Percentiles rank a stretch among this genome's conserved stretches.
Evolutionary conservation across 2,113 vertebrate genomes (phyloP).

Genomic region (Anarhynchus alexandrinus): DNA sequence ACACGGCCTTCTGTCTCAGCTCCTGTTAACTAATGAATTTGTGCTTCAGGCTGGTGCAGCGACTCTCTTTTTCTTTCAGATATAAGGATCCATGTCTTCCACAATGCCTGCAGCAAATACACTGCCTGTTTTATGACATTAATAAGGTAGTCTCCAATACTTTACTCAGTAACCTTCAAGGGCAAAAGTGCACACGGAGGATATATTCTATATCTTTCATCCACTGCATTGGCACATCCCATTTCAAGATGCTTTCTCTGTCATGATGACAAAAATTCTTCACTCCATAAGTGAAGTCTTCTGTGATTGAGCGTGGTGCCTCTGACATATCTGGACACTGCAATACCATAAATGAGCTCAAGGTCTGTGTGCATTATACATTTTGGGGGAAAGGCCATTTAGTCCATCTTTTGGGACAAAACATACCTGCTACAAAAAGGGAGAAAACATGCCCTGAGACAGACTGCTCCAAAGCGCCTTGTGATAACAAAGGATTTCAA

Average conservation of each 20-base stretch:
- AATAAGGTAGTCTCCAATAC: not conserved
- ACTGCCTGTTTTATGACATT: not conserved
- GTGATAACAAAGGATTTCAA: not conserved
- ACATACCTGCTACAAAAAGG: not conserved
- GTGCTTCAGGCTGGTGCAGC: not conserved
- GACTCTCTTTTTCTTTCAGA: not conserved
- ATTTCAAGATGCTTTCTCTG: not conserved
- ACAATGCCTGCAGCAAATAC: not conserved
- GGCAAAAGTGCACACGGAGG: not conserved
- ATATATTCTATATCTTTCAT: not conserved
- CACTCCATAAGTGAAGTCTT: not conserved
- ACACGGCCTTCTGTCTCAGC: not conserved
- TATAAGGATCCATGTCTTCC: not conserved
- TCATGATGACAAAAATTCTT: not conserved
- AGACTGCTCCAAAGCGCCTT: not conserved
- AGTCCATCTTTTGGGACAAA: not conserved
- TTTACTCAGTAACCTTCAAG: not conserved
- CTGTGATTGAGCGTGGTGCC: not conserved
- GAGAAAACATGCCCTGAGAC: not conserved
- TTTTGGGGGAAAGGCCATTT: not conserved
- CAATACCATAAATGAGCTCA: not conserved
- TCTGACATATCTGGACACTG: not conserved
- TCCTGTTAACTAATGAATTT: not conserved
- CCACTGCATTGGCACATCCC: accelerated
- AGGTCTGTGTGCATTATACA: not conserved